phyloP scores from a whole-genome alignment of 2,888 invertebrate species.

The Tetropium fuscum region DNA sequence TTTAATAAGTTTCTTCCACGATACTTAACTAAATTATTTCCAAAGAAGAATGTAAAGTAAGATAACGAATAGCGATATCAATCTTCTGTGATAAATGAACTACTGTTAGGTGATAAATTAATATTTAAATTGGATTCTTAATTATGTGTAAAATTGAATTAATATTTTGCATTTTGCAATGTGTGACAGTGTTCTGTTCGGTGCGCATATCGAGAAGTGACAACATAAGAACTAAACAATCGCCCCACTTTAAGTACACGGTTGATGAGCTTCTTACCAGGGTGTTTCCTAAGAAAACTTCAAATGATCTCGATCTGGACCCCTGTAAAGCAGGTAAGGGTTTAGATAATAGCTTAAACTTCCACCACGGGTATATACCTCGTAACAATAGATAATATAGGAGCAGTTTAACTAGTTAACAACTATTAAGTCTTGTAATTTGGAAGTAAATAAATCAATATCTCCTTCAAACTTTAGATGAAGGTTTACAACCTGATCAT shows the following conservation, averaged over 20 bases:
- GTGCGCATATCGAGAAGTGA: constrained; percentile 30
- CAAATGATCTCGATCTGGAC: constrained; percentile 83
- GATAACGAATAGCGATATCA: constrained; percentile 16
- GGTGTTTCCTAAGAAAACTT: constrained; percentile 76
- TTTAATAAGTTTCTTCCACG: constrained; percentile 23
- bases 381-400: not conserved
- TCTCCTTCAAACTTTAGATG: constrained; percentile 5
- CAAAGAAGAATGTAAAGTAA: constrained; percentile 33
- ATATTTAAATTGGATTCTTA: constrained; percentile 24
- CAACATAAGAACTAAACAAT: constrained; percentile 19
- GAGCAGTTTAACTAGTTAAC: constrained; percentile 2
- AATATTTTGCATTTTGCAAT: constrained; percentile 29
- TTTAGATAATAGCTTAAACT: constrained; percentile 9
- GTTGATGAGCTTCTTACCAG: constrained; percentile 76
- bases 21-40: constrained; percentile 25
- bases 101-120: constrained; percentile 28
- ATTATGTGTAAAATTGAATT: constrained; percentile 35
- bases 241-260: constrained; percentile 64
- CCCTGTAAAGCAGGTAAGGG: constrained; percentile 88
- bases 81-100: constrained; percentile 39
- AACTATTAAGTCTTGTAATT: constrained; percentile 2
- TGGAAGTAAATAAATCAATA: constrained; percentile 8
- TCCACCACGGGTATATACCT: not conserved
- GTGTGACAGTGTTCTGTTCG: constrained; percentile 35
- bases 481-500: too few species aligned